phyloP scores from a whole-genome alignment of 92 coral and sea anemone genomes.

The Phenganax stokvisi region DNA sequence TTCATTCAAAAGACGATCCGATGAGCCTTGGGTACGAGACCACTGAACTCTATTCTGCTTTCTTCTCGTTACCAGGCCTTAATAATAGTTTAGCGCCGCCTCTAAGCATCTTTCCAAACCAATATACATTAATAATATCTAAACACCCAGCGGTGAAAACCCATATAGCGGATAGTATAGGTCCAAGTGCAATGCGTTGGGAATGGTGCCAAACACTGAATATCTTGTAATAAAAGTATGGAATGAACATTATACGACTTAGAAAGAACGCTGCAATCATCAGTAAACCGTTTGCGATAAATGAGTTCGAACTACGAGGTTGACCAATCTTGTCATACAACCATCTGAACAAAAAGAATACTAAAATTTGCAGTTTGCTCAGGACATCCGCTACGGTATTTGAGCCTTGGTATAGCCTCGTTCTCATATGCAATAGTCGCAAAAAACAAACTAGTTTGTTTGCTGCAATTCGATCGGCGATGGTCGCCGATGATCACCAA shows the following conservation, averaged over 20 bases:
- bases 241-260: constrained; percentile 72
- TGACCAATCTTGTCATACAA: constrained; percentile 62
- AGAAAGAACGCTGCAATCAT: constrained; percentile 76
- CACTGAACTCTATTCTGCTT: constrained; percentile 11
- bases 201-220: constrained; percentile 60
- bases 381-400: no score
- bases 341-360: constrained; percentile 56
- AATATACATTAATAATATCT: constrained; percentile 69
- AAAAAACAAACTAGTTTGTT: no score
- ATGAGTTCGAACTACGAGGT: constrained; percentile 58
- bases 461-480: no score
- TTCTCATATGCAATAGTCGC: no score
- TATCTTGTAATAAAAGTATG: constrained; percentile 73
- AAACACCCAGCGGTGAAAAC: constrained; percentile 59
- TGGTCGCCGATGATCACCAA: no score
- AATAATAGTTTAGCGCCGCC: constrained; percentile 64
- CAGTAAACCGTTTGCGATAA: constrained; percentile 63
- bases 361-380: no score
- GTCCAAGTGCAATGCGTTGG: constrained; percentile 56
- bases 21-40: background rate
- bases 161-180: constrained; percentile 51
- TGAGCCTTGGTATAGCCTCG: no score
- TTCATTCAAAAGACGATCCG: background rate
- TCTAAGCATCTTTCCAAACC: constrained; percentile 73
- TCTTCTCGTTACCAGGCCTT: constrained; percentile 32